A percentile compares a stretch with the other conserved stretches of the same genome.
phyloP scores from a whole-genome alignment of 2,888 invertebrate genomes.

The Diaphora mendica region DNA sequence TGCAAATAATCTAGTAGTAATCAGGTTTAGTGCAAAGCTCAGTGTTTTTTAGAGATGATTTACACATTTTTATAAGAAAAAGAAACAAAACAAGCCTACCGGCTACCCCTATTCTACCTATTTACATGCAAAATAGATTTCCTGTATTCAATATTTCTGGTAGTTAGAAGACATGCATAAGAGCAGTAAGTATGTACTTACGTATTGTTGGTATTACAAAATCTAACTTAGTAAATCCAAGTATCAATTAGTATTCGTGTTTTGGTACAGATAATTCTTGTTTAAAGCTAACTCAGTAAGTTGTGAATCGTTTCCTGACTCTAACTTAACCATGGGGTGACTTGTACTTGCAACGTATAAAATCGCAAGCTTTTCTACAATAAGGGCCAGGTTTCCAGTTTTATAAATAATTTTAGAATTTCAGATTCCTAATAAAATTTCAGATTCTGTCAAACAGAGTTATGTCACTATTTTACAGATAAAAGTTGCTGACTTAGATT shows the following conservation, averaged over 20 bases:
- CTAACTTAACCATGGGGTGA: background rate
- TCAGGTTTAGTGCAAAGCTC: too few relatives aligned
- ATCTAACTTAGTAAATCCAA: background rate
- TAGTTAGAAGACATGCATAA: too few relatives aligned
- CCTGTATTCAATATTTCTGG: too few relatives aligned
- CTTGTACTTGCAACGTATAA: background rate
- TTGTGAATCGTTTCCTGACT: background rate
- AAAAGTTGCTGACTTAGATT: too few relatives aligned
- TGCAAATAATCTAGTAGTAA: background rate
- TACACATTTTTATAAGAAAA: background rate
- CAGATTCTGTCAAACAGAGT: too few relatives aligned
- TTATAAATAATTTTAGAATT: too few relatives aligned
- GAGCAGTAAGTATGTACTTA: background rate
- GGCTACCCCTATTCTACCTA: background rate
- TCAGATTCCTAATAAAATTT: too few relatives aligned
- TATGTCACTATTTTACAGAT: too few relatives aligned
- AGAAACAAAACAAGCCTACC: background rate
- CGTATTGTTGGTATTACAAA: background rate
- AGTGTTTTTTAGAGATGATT: background rate
- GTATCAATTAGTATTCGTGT: background rate
- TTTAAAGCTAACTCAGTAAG: too few relatives aligned
- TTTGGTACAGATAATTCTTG: background rate
- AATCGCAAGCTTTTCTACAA: background rate
- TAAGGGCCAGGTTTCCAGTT: too few relatives aligned
- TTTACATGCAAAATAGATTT: background rate